phyloP scores from a whole-genome alignment of 2,888 invertebrate genomes.

The Xylophagus ater region DNA sequence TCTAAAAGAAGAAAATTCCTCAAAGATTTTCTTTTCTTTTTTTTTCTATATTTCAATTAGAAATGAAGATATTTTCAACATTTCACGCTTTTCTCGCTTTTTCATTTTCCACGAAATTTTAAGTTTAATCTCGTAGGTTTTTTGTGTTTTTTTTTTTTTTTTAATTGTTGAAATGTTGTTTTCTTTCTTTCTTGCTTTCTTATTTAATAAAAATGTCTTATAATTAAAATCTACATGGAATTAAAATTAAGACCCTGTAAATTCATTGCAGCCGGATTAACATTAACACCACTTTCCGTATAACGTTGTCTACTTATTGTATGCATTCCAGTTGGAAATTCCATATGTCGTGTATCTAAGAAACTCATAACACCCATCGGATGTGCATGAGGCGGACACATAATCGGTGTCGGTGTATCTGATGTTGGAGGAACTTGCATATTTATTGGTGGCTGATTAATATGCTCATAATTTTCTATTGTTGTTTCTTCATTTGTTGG shows the following conservation, averaged over 20 bases:
- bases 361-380: slow-evolving; percentile 58
- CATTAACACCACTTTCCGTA: slow-evolving; percentile 38
- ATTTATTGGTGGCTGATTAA: slow-evolving; percentile 32
- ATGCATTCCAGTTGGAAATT: slow-evolving; percentile 50
- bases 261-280: slow-evolving; percentile 53
- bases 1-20: no score
- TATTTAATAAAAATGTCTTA: no score
- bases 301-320: slow-evolving; percentile 43
- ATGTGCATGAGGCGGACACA: slow-evolving; percentile 50
- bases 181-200: no score
- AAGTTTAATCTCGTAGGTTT: no score
- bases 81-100: no score
- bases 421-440: slow-evolving; percentile 41
- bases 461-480: slow-evolving; percentile 36
- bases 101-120: no score
- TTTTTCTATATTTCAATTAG: no score
- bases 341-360: slow-evolving; percentile 59
- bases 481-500: slow-evolving; percentile 38
- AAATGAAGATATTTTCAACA: no score
- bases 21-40: no score
- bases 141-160: no score
- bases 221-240: slow-evolving; percentile 23
- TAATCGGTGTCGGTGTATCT: slow-evolving; percentile 43
- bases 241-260: slow-evolving; percentile 66
- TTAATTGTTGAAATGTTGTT: no score